Conservation (phyloP, 2,888 invertebrate species). For the Anticlea derivata region DNA sequence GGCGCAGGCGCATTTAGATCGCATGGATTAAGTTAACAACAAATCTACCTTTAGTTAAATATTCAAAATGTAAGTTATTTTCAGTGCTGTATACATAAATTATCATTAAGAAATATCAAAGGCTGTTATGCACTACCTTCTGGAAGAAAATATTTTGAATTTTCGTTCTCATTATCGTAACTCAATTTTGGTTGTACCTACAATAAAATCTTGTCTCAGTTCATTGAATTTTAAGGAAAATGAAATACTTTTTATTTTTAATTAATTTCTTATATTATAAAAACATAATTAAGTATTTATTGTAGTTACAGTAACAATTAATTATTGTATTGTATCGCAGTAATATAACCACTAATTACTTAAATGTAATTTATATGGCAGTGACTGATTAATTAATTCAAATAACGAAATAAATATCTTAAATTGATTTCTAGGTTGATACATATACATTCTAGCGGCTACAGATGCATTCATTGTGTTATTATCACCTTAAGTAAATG, state of each 20-base stretch:
- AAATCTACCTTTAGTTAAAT: conserved; percentile 27
- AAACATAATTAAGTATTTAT: conserved; percentile 32
- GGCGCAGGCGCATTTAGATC: conserved; percentile 75
- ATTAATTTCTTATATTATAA: conserved; percentile 40
- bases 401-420: conserved; percentile 17
- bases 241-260: conserved; percentile 41
- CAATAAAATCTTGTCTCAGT: too few relatives aligned
- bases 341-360: conserved; percentile 24
- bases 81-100: conserved; percentile 7
- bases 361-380: conserved; percentile 42
- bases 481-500: conserved; percentile 3
- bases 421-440: conserved; percentile 8
- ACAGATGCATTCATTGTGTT: conserved; percentile 7
- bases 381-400: conserved; percentile 38
- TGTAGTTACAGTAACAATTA: conserved; percentile 14
- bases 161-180: too few relatives aligned
- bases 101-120: conserved; percentile 7
- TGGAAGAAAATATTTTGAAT: not conserved
- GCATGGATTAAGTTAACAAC: conserved; percentile 63
- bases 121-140: conserved; percentile 12
- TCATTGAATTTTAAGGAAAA: too few relatives aligned
- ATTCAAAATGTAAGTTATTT: conserved; percentile 29
- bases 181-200: too few relatives aligned
- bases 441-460: conserved; percentile 7
- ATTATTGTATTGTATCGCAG: conserved; percentile 30